These are phyloP conservation scores for Papilio polytes DNA, from an alignment of 1,140 invertebrate genomes.

Conservation along the genomic window DNA sequence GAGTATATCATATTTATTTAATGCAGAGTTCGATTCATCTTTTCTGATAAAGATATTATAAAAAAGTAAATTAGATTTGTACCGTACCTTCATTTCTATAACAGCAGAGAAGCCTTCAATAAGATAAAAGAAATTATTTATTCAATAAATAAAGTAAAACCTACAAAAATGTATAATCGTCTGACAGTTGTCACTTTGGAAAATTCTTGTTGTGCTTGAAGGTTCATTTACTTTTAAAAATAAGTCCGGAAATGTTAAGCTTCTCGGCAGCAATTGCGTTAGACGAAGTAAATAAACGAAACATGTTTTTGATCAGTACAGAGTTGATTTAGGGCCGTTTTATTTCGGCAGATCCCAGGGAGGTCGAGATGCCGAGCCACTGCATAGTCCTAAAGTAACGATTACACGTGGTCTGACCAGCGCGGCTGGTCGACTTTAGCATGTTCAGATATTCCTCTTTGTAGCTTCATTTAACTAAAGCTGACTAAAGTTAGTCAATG, in stretches of 20 bases:
- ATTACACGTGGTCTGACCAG: no score
- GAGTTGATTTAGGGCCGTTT: no score
- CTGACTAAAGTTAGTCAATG: background rate
- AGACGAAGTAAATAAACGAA: no score
- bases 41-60: background rate
- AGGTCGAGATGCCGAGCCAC: no score
- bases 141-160: slow-evolving; percentile 6
- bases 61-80: background rate
- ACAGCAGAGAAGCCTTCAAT: background rate
- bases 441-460: no score
- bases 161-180: background rate
- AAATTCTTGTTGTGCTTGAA: slow-evolving; percentile 1
- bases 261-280: no score
- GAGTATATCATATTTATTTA: background rate
- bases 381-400: no score
- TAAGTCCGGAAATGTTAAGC: background rate
- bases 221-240: slow-evolving; percentile 6
- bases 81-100: background rate
- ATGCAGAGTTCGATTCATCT: background rate
- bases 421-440: no score
- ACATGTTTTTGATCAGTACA: no score
- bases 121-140: background rate
- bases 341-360: no score
- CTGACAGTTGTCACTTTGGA: background rate
- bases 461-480: background rate